A percentile compares a stretch with the other conserved stretches of the same genome.
phyloP scores from a whole-genome alignment of 2,888 invertebrate species.

The Micoletzkya japonica region DNA sequence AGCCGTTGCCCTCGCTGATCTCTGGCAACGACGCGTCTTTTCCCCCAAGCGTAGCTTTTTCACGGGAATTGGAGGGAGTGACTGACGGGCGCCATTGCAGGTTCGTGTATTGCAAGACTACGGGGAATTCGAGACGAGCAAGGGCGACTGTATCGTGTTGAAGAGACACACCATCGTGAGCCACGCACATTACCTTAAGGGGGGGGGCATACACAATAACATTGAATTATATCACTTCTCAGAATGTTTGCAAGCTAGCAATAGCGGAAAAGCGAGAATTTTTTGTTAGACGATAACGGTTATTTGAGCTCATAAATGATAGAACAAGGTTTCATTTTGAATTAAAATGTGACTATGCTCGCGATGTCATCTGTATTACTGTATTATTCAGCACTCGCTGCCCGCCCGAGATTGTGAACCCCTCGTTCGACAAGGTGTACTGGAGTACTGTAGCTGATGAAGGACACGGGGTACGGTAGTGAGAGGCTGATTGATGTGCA shows the following conservation, averaged over 20 bases:
- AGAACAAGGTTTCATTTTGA: neutral
- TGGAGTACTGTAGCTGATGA: constrained; percentile 40
- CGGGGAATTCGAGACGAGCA: constrained; percentile 89
- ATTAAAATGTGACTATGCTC: neutral
- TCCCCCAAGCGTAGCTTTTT: too few species aligned
- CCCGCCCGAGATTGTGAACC: constrained; percentile 56
- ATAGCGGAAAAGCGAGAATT: too few species aligned
- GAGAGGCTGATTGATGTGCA: too few species aligned
- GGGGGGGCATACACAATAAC: neutral
- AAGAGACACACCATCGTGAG: constrained; percentile 81
- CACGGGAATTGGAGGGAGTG: too few species aligned
- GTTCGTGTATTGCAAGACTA: constrained; percentile 82
- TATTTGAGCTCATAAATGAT: too few species aligned
- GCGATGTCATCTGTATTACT: neutral
- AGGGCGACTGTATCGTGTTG: constrained; percentile 85
- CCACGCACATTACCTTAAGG: constrained; percentile 7
- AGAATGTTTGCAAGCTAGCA: too few species aligned
- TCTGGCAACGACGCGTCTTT: too few species aligned
- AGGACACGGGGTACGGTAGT: neutral
- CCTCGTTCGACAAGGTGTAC: constrained; percentile 55
- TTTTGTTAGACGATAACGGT: too few species aligned
- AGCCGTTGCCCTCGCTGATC: too few species aligned
- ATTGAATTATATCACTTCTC: neutral
- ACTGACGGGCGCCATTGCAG: too few species aligned
- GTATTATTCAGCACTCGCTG: constrained; percentile 46